Evolutionary conservation across 2,888 invertebrate genomes (phyloP), one percentile per base, ranked within the genome.

Genomic region (Poecilobothrus nobilitatus): DNA sequence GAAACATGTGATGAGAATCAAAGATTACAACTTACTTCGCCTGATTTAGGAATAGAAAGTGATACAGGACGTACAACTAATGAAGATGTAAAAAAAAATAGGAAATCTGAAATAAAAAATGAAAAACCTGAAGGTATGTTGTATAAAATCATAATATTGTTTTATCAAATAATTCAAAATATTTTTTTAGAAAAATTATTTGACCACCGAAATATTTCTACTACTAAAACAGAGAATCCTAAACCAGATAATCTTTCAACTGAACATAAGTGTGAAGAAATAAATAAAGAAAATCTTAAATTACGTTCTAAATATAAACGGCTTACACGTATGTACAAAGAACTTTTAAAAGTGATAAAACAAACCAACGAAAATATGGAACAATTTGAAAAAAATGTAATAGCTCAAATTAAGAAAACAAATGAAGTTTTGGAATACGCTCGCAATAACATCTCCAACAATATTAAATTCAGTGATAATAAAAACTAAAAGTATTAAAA

Each of bases 31-130:
- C 86, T 84, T 74, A 84, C 89, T 1, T 94, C 94, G 0, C 94
- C 94, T 0, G 94, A 94, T 81, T 86, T 93, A 76, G 94, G 94
- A n/a, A 94, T 94, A 72, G 94, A 94, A 78, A 94, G 93, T 76
- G 94, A 94, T 78, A 86, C 86, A 61, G 86, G 74, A 86, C 89
- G 71, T 85, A 89, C 78, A 77, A 89, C 74, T 85, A 90, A 83
- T 71, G 77, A 77, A 2, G 81, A 80, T 63, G 79, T 81, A 53
- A 53, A 53, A 6, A n/a, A 1, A n/a, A 53, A 1, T 18, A 53
- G 18, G 1, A 18, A 53, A 18, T 6, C 5, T 8, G 37, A 53
- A 53, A 27, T 27, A 27, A 18, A 53, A 18, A 53, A 53, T 18
- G 53, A 53, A 53, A 15, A 53, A 53, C 7, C 15, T 1, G 15